Base-by-base conservation (phyloP, 2,888 invertebrate species). In the Campoplex nolae region DNA sequence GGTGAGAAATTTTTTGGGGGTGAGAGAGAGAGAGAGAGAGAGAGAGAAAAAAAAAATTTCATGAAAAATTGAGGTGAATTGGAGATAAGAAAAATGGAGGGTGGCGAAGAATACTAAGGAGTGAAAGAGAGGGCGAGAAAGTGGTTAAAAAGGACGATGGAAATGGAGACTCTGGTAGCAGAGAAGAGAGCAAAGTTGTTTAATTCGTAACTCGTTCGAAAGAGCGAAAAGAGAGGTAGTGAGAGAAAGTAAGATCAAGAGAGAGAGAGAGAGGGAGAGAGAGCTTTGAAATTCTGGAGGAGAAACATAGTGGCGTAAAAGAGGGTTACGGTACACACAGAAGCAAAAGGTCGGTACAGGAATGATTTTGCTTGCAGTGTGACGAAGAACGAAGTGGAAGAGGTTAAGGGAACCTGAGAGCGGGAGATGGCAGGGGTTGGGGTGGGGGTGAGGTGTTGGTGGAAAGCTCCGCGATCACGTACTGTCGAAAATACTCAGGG, bases 401-500 rank as follows among this genome's bases (percentile, higher is more conserved):
- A 79, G 77, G 38, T 51, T 32, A 51, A 42, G 76, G 23, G 13
- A 67, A 42, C 28, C 23, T n/a, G 38, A 67, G 32, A 48, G 38
- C 38, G 6, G 65, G 35, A 16, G 32, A n/a, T 3, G n/a, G 48
- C n/a, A n/a, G 38, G 28, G 23, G 23, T 0, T 23, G 23, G 23
- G 23, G 23, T 23, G 45, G 48, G 67, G 76, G 56, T 45, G 11
- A 48, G 3, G 70, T 75, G 62, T 48, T 82, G 82, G 80, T 77
- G 83, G 42, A 86, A 84, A n/a, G 48, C 75, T 48, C n/a, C 38
- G 65, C 77, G 87, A 87, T 87, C 87, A 84, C 87, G 87, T 84
- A 82, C 82, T 75, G 87, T 87, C 84, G 87, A 87, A 87, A 87
- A 87, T 87, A 84, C 84, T 87, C 81, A 75, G n/a, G 82, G 84